These are phyloP conservation scores for Podocnemis expansa DNA, from an alignment of 2,113 vertebrate genomes.

Conservation along the genomic window DNA sequence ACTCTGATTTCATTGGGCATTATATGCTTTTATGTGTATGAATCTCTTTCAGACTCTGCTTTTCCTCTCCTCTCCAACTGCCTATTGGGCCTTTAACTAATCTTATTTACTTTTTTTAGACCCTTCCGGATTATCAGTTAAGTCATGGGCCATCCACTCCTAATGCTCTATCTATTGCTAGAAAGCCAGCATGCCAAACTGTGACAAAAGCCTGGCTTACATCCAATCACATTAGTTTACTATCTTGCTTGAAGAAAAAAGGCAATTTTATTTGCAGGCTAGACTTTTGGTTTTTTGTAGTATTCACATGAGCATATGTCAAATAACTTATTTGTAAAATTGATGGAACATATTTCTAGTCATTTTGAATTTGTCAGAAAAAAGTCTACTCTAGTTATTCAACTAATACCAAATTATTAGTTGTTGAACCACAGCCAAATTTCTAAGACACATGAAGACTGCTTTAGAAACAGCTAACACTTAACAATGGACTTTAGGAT, in stretches of 20 bases:
- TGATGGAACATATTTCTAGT: not conserved
- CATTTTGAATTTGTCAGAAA: not conserved
- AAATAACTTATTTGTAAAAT: not conserved
- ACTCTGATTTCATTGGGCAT: not conserved
- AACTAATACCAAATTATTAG: not conserved
- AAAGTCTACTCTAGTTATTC: not conserved
- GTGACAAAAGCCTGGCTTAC: not conserved
- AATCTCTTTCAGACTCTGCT: constrained; percentile 43
- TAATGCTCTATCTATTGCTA: constrained; percentile 43
- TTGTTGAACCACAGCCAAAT: not conserved
- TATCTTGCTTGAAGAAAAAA: constrained; percentile 2
- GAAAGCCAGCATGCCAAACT: constrained; percentile 32
- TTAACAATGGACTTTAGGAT: not conserved
- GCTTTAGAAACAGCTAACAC: not conserved
- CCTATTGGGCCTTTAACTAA: constrained; percentile 36
- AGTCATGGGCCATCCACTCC: constrained; percentile 8
- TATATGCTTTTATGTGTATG: not conserved
- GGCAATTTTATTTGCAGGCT: not conserved
- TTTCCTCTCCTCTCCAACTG: not conserved
- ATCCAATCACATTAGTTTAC: not conserved
- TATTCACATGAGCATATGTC: not conserved
- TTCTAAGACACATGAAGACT: not conserved
- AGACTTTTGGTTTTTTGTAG: not conserved
- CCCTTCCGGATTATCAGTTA: constrained; percentile 28
- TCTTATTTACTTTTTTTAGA: constrained; percentile 59